Evolutionary conservation across 2,797 vertebrate species (phyloP).

Genomic region (Pseudotriccus pelzelni): DNA sequence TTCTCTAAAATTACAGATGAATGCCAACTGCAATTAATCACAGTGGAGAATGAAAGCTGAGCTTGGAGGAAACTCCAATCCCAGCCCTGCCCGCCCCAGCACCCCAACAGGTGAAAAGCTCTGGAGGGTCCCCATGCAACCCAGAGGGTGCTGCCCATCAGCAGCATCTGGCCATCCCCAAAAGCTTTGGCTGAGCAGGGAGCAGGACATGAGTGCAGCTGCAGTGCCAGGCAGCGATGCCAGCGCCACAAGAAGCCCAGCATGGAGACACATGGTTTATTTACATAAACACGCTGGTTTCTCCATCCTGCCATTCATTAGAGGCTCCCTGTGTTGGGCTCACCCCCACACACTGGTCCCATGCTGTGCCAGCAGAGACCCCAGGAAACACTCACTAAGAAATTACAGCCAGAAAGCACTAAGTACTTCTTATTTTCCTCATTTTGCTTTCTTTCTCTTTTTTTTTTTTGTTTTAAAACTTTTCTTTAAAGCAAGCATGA

Average conservation of each 20-base stretch:
- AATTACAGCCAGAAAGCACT: neutral
- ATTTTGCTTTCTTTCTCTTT: neutral
- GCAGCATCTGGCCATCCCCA: accelerated
- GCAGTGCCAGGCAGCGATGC: neutral
- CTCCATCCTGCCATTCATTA: neutral
- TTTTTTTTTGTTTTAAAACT: neutral
- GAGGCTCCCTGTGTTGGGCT: neutral
- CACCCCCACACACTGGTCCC: neutral
- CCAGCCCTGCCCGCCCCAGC: neutral
- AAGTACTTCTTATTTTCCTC: neutral
- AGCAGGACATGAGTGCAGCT: neutral
- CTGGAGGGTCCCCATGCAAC: neutral
- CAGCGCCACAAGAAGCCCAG: neutral
- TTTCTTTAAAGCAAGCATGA: neutral
- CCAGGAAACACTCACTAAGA: neutral
- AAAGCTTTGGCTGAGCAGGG: neutral
- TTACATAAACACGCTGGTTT: neutral
- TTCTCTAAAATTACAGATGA: slow-evolving; percentile 55
- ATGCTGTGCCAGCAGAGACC: neutral
- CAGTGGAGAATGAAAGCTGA: slow-evolving; percentile 22
- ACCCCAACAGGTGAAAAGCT: neutral
- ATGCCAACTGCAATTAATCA: slow-evolving; percentile 52
- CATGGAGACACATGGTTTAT: neutral
- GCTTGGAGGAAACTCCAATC: neutral
- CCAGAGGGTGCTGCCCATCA: neutral